Evolutionary conservation across 2,797 vertebrate species (phyloP).

Genomic region (Scolopax rusticola): DNA sequence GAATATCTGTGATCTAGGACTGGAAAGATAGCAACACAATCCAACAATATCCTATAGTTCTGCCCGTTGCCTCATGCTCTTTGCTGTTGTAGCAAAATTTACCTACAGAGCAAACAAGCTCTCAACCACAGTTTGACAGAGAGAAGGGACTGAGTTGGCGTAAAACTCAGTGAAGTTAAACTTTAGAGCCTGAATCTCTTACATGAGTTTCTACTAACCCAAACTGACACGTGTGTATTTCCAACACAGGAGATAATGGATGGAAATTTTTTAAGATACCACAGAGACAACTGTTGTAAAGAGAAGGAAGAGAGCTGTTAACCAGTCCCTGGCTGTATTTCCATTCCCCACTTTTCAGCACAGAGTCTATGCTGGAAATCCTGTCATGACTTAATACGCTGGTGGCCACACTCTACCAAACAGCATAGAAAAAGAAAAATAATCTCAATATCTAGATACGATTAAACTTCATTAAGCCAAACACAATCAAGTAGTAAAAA

Average conservation of each 20-base stretch:
- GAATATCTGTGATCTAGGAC: neutral
- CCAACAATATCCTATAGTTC: rapidly evolving
- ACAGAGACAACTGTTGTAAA: neutral
- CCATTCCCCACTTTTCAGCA: neutral
- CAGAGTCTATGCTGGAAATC: neutral
- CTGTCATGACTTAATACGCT: neutral
- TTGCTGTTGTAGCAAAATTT: neutral
- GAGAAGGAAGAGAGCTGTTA: neutral
- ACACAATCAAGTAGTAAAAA: neutral
- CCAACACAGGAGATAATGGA: neutral
- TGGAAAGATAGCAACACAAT: neutral
- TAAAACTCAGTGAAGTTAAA: neutral
- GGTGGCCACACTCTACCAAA: neutral
- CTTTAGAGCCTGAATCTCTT: neutral
- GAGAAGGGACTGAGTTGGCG: neutral
- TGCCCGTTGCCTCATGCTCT: neutral
- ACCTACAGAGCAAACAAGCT: neutral
- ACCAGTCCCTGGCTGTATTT: neutral
- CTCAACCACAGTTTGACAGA: neutral
- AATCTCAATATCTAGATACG: neutral
- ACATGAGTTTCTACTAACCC: neutral
- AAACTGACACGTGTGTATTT: neutral
- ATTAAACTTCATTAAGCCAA: neutral
- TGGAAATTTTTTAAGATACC: neutral
- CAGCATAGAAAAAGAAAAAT: neutral